Base-by-base conservation (phyloP, 2,113 vertebrate genomes). In the Cryptotis parvus region DNA sequence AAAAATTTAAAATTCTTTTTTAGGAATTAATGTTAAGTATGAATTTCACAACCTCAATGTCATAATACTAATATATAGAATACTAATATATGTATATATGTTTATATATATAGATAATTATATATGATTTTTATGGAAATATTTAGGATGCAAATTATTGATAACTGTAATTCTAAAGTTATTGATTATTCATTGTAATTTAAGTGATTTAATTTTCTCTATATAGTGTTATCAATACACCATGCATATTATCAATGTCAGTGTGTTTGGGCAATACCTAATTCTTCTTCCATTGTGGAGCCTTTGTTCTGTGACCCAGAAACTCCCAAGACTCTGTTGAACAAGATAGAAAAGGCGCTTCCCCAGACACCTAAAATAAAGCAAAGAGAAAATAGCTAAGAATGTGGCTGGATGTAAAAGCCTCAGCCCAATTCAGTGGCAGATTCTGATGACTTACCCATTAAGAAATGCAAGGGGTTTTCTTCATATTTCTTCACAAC, bases 381-480 rank as follows among this genome's bases (percentile, higher is more conserved):
- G 6, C 91, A 52, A 73, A 87, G 31, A 61, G 39, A 88, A 9
- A 16, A n/a, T 63, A 63, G 70, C 1, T 94, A 39, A 65, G 73
- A 84, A 75, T 55, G 31, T 0, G 43, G 11, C n/a, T 31, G 22
- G 41, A 31, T 73, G 77, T 74, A 81, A 85, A 86, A 66, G 26
- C 63, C 9, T 20, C 75, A 93, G 39, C 11, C 11, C 43, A 61
- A 83, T 11, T 45, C 37, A 58, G 27, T 20, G 9, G 49, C 9
- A 76, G 18, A 26, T 77, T 85, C 69, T 55, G 24, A 82, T 84
- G 43, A 97, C 98, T 98, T 97, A 99, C 99, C 99, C 99, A 99
- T 99, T 90, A 99, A 96, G 96, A 99, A 99, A 97, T 99, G 99
- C 90, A 99, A 96, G n/a, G 99, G 99, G 89, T 99, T 99, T 97